Evolutionary conservation across 37 sponge, comb jelly and placozoan genomes (phyloP).

Genomic region (Beroe forskalii): DNA sequence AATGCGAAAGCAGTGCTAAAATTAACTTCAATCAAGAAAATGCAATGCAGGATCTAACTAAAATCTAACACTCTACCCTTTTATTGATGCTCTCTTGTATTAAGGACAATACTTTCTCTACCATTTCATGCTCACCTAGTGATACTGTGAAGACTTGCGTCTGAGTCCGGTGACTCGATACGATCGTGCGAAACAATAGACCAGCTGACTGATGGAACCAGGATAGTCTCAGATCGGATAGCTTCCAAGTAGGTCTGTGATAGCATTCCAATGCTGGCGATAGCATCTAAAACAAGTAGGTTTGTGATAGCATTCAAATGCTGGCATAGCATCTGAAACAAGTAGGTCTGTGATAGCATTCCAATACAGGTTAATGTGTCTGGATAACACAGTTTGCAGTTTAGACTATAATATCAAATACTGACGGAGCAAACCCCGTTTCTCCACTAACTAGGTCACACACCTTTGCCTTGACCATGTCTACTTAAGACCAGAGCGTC

Average conservation of each 20-base stretch:
- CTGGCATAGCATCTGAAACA: too few species aligned
- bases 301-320: constrained; percentile 43
- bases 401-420: too few species aligned
- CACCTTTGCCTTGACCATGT: constrained; percentile 40
- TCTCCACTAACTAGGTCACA: too few species aligned
- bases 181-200: not conserved
- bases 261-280: constrained; percentile 48
- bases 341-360: constrained; percentile 56
- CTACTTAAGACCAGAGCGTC: constrained; percentile 64
- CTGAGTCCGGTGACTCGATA: constrained; percentile 29
- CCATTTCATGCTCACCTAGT: constrained; percentile 6
- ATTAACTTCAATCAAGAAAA: too few species aligned
- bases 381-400: too few species aligned
- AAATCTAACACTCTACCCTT: too few species aligned
- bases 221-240: constrained; percentile 60
- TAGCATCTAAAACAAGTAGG: constrained; percentile 27
- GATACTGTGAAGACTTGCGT: constrained; percentile 25
- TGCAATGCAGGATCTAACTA: too few species aligned
- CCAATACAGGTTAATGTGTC: constrained; percentile 35
- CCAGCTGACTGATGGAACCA: constrained; percentile 64
- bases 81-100: too few species aligned
- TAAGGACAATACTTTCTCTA: too few species aligned
- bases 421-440: too few species aligned
- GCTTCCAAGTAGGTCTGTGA: constrained; percentile 58
- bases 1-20: too few species aligned